Percentiles rank a stretch among this genome's conserved stretches.
These are phyloP conservation scores for Styela plicata DNA, from an alignment of 23 tunicate species.

Conservation along the genomic window DNA sequence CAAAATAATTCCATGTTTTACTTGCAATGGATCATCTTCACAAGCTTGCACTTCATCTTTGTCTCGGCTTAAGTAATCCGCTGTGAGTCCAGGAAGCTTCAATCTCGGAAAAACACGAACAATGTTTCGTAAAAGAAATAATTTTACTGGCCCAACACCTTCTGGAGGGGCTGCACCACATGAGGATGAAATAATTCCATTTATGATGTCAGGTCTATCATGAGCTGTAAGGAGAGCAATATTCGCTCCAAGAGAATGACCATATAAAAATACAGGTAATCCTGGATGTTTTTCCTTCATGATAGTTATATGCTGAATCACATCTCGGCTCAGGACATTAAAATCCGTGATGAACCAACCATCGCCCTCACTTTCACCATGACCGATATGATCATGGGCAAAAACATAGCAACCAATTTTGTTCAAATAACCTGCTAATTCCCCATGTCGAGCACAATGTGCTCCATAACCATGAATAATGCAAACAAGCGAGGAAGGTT, in stretches of 20 bases:
- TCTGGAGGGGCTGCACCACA: constrained; percentile 42
- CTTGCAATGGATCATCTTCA: constrained; percentile 51
- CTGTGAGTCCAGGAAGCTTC: constrained; percentile 24
- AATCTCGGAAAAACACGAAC: constrained; percentile 27
- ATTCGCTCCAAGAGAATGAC: constrained; percentile 92
- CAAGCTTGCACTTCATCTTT: constrained; percentile 51
- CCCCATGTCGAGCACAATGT: constrained; percentile 74
- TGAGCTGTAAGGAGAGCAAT: constrained; percentile 44
- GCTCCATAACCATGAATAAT: constrained; percentile 84
- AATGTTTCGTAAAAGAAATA: constrained; percentile 22
- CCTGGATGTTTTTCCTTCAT: constrained; percentile 61
- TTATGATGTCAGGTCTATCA: constrained; percentile 42
- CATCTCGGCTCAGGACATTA: constrained; percentile 42
- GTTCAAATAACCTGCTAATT: constrained; percentile 45
- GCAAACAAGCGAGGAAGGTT: constrained; percentile 48
- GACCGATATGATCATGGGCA: constrained; percentile 77
- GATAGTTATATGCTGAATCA: constrained; percentile 51
- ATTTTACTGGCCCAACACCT: constrained; percentile 30
- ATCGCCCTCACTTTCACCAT: constrained; percentile 84
- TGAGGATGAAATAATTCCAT: constrained; percentile 51
- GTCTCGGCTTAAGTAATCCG: constrained; percentile 35
- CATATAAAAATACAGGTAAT: constrained; percentile 68
- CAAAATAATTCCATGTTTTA: constrained; percentile 28
- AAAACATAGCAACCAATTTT: constrained; percentile 59
- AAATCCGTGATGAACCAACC: constrained; percentile 42